These are phyloP conservation scores for Tenualosa thibaudeaui DNA, from an alignment of 2,797 vertebrate species.

Conservation along the genomic window DNA sequence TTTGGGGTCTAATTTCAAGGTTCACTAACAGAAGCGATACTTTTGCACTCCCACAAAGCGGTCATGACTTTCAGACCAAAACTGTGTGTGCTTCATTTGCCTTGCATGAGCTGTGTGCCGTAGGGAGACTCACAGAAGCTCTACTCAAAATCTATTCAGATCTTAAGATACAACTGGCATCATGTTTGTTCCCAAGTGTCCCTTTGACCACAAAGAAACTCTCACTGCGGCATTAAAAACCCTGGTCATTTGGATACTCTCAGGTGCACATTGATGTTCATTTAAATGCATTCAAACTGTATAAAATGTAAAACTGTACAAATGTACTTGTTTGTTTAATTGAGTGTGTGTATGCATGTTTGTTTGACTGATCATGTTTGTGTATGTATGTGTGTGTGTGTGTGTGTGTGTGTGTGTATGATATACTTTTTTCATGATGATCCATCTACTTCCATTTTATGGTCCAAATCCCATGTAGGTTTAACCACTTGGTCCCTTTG, in stretches of 20 bases:
- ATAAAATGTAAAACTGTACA: not conserved
- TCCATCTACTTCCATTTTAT: not conserved
- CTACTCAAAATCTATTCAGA: not conserved
- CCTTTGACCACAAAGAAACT: no score
- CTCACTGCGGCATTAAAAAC: not conserved
- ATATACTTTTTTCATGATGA: not conserved
- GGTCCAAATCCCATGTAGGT: not conserved
- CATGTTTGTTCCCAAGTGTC: not conserved
- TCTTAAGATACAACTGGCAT: not conserved
- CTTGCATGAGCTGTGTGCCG: not conserved
- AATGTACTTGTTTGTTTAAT: not conserved
- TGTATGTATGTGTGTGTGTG: not conserved
- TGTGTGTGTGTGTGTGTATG: not conserved
- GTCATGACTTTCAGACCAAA: constrained; percentile 15
- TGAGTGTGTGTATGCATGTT: not conserved
- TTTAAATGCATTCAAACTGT: not conserved
- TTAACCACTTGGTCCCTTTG: no score
- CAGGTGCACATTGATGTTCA: not conserved
- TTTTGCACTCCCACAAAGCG: not conserved
- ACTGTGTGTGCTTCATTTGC: not conserved
- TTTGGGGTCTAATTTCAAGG: constrained; percentile 20
- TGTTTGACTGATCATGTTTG: not conserved
- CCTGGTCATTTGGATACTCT: not conserved
- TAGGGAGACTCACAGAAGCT: not conserved
- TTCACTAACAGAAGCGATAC: constrained; percentile 7